These are phyloP conservation scores for Fregata magnificens DNA, from an alignment of 2,113 vertebrate species.

Conservation along the genomic window DNA sequence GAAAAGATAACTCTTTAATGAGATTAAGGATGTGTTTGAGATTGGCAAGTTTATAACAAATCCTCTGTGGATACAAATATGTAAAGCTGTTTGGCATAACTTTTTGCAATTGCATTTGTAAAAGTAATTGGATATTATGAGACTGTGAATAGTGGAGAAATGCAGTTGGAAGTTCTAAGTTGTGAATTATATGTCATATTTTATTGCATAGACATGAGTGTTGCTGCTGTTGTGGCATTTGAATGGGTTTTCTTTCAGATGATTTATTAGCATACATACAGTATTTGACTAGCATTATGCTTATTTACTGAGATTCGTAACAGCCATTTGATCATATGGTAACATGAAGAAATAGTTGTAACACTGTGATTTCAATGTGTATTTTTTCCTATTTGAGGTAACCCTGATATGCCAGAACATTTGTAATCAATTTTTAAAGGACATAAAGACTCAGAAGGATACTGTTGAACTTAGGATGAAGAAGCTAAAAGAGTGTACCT, in stretches of 20 bases:
- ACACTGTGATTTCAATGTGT: neutral
- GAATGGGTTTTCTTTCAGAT: slow-evolving; percentile 15
- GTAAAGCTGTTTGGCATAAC: slow-evolving; percentile 34
- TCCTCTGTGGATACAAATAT: slow-evolving; percentile 34
- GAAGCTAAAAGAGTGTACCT: neutral
- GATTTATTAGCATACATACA: slow-evolving; percentile 25
- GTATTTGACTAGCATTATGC: neutral
- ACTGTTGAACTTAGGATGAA: neutral
- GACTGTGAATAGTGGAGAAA: slow-evolving; percentile 23
- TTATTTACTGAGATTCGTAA: slow-evolving; percentile 14
- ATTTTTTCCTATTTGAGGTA: neutral
- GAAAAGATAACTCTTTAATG: slow-evolving; percentile 51
- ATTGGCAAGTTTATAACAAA: slow-evolving; percentile 56
- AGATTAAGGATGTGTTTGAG: slow-evolving; percentile 40
- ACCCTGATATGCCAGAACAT: neutral
- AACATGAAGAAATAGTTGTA: neutral
- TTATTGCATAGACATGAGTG: slow-evolving; percentile 4
- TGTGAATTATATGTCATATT: slow-evolving; percentile 46
- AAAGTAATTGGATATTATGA: slow-evolving; percentile 57
- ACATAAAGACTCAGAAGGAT: neutral
- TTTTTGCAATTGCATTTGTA: slow-evolving; percentile 54
- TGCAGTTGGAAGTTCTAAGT: slow-evolving; percentile 26
- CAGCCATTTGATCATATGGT: neutral
- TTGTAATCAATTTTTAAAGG: neutral
- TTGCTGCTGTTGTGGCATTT: slow-evolving; percentile 1